Evolutionary conservation across 2,113 vertebrate genomes (phyloP), one percentile per base, ranked within the genome.

Genomic region (Tichodroma muraria): DNA sequence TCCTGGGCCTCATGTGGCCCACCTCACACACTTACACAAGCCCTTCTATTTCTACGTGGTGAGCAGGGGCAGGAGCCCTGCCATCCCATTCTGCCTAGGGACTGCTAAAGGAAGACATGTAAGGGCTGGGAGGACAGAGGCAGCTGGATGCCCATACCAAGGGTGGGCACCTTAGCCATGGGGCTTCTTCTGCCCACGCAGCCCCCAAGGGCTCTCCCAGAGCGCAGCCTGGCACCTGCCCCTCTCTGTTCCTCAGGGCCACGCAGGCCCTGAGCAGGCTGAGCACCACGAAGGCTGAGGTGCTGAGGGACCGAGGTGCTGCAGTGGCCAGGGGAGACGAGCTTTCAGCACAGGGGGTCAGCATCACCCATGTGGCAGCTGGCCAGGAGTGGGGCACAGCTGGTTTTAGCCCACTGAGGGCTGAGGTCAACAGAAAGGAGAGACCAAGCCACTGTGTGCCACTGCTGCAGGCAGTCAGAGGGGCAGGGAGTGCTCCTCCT

Each of bases 21-120:
- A 22, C 2, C 3, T 27, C 9, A 9, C n/a, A 38, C 15, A 10
- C 30, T n/a, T 21, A 13, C 7, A 60, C n/a, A 49, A 3, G 9
- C 64, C 20, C 37, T 11, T 56, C 35, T 31, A 3, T 35, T 78
- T 38, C 45, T 47, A 3, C 1, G 0, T 0, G 2, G n/a, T 19
- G 47, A 45, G 42, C 28, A 44, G 27, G 35, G 27, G 38, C 66
- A 40, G 88, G 38, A 66, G 44, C 19, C 13, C 35, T 14, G 4
- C 70, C 24, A 9, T 11, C 13, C 10, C 22, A 1, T 13, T 53
- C 25, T 23, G 20, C 59, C n/a, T 6, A 5, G 47, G 40, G 15
- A 15, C 42, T 35, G 1, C 30, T 4, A 2, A 33, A 80, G 10
- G 37, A 22, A 33, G 49, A 3, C 5, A 2, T 0, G 6, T 3